Conservation (phyloP, 2,797 vertebrate genomes). For the Anniella stebbinsi region DNA sequence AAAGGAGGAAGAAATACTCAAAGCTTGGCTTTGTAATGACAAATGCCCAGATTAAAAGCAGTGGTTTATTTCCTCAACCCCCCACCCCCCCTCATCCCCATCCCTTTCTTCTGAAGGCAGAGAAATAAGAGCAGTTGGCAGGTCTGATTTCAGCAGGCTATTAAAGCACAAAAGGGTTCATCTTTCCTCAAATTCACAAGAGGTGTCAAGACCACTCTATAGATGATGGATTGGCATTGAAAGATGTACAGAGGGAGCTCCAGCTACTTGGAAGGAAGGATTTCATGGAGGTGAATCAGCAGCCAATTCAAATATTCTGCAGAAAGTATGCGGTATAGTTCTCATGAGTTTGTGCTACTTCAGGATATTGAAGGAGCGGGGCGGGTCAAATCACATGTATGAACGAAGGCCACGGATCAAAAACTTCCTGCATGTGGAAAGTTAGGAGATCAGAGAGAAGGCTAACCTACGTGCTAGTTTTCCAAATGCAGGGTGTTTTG, state of each 20-base stretch:
- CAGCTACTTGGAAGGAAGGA: conserved; percentile 9
- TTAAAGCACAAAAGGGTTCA: conserved; percentile 3
- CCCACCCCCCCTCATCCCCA: fast-evolving
- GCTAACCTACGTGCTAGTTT: neutral
- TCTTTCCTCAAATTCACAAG: neutral
- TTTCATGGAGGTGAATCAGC: conserved; percentile 43
- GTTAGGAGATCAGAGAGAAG: neutral
- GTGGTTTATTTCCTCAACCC: neutral
- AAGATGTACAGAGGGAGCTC: neutral
- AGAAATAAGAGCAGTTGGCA: neutral
- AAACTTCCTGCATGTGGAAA: neutral
- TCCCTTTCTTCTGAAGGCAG: neutral
- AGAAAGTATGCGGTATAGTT: neutral
- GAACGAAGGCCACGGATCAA: neutral
- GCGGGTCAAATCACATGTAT: neutral
- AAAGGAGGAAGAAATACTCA: neutral
- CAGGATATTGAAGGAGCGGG: neutral
- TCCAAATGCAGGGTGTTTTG: neutral
- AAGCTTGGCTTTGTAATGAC: neutral
- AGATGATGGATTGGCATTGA: neutral
- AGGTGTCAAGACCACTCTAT: neutral
- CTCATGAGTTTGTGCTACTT: neutral
- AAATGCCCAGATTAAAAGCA: no score
- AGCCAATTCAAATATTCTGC: neutral
- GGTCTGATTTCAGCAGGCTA: neutral